Evolutionary conservation across 2,888 invertebrate genomes (phyloP).

Genomic region (Darwinula stevensoni): DNA sequence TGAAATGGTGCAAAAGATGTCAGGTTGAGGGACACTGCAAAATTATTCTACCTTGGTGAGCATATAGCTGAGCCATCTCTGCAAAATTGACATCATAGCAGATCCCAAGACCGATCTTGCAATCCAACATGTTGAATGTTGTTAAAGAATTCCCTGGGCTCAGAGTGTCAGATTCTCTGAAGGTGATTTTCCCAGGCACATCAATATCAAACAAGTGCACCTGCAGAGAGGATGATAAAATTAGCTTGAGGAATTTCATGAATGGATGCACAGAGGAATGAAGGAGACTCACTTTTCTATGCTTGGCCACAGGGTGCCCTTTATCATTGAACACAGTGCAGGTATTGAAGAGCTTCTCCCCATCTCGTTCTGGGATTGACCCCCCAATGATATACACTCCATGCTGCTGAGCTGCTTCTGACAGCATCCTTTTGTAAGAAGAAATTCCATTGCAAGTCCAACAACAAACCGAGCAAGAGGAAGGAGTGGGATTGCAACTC

Average conservation of each 20-base stretch:
- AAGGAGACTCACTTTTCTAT: slow-evolving; percentile 46
- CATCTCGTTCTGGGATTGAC: slow-evolving; percentile 50
- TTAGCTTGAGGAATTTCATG: too few species aligned
- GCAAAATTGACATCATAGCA: slow-evolving; percentile 83
- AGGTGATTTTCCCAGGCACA: slow-evolving; percentile 66
- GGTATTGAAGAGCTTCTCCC: slow-evolving; percentile 44
- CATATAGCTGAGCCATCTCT: slow-evolving; percentile 36
- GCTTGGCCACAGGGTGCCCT: slow-evolving; percentile 45
- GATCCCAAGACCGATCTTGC: slow-evolving; percentile 62
- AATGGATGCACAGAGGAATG: too few species aligned
- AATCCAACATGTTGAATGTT: slow-evolving; percentile 34
- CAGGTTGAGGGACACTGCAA: too few species aligned
- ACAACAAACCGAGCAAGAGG: too few species aligned
- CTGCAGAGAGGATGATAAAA: slow-evolving; percentile 18
- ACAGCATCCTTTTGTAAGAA: too few species aligned
- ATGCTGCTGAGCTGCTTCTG: slow-evolving; percentile 39
- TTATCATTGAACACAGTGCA: slow-evolving; percentile 51
- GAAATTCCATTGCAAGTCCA: too few species aligned
- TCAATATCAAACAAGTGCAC: slow-evolving; percentile 87
- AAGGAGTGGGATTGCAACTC: too few species aligned
- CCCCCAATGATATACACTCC: slow-evolving; percentile 59
- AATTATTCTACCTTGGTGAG: slow-evolving; percentile 21
- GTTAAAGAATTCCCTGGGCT: slow-evolving; percentile 40
- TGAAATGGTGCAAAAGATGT: too few species aligned
- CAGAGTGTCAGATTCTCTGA: slow-evolving; percentile 64